Evolutionary conservation across 1,140 invertebrate species (phyloP).

Genomic region (Zaprionus davidi): DNA sequence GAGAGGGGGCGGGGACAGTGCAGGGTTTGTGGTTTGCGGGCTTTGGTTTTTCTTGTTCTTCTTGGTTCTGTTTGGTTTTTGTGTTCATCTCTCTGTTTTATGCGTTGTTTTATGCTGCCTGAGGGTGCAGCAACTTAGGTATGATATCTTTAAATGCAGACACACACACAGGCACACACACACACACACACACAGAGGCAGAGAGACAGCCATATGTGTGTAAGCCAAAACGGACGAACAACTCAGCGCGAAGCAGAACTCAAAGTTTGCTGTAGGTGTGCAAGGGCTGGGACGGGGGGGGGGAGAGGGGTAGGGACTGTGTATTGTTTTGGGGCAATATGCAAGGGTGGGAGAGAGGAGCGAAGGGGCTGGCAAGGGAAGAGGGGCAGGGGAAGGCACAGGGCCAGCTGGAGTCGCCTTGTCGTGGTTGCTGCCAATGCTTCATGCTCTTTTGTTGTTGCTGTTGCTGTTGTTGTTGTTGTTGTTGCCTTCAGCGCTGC

Average conservation of each 20-base stretch:
- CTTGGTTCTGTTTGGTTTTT: slow-evolving; percentile 36
- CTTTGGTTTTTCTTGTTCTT: slow-evolving; percentile 47
- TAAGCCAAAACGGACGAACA: slow-evolving; percentile 74
- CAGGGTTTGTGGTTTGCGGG: slow-evolving; percentile 18
- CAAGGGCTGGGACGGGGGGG: not conserved
- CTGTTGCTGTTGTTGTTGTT: slow-evolving; percentile 57
- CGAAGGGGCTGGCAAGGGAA: not conserved
- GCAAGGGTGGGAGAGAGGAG: not conserved
- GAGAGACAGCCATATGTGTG: slow-evolving; percentile 29
- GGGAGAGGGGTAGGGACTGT: slow-evolving; percentile 25
- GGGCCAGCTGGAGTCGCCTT: slow-evolving; percentile 51
- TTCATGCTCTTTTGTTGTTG: slow-evolving; percentile 73
- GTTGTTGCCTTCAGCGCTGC: slow-evolving; percentile 68
- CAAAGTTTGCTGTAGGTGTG: slow-evolving; percentile 43
- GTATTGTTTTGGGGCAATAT: slow-evolving; percentile 50
- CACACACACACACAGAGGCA: slow-evolving; percentile 49
- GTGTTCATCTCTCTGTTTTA: slow-evolving; percentile 36
- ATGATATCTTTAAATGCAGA: slow-evolving; percentile 83
- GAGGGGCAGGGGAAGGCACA: not conserved
- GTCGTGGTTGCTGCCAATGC: slow-evolving; percentile 73
- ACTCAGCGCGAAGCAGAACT: slow-evolving; percentile 43
- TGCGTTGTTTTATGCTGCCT: slow-evolving; percentile 68
- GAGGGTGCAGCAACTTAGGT: slow-evolving; percentile 71
- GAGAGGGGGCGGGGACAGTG: not conserved
- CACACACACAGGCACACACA: slow-evolving; percentile 48